phyloP scores from a whole-genome alignment of 30 jellyfish, hydroid and myxozoan species.

The Chrysaora quinquecirrha region DNA sequence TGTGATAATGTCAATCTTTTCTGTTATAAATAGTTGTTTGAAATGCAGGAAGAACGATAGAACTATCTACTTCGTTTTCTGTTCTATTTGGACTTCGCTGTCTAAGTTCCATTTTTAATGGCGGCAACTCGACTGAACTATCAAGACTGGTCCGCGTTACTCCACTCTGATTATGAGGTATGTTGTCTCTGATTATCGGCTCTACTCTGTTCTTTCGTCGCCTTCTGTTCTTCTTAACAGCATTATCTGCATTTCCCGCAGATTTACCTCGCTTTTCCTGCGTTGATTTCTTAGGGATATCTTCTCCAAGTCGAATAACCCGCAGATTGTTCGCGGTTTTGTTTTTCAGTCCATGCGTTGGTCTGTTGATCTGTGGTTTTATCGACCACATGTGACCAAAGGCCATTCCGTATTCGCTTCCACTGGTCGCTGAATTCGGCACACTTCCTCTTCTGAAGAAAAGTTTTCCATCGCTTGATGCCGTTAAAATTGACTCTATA shows the following conservation, averaged over 20 bases:
- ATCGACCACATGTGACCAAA: conserved; percentile 75
- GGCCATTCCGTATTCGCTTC: conserved; percentile 77
- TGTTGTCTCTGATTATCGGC: background rate
- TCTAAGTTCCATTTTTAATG: conserved; percentile 45
- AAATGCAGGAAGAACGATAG: background rate
- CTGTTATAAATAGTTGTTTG: background rate
- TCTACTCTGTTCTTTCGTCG: background rate
- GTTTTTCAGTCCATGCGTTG: conserved; percentile 4
- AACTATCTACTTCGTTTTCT: background rate
- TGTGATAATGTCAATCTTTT: too few species aligned
- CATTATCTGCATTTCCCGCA: background rate
- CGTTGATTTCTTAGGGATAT: conserved; percentile 2
- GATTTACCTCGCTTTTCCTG: background rate
- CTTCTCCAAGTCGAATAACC: conserved; percentile 80
- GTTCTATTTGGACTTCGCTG: conserved; percentile 50
- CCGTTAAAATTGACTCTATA: conserved; percentile 60
- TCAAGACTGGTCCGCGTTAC: background rate
- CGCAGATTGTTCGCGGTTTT: conserved; percentile 43
- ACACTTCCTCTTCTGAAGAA: conserved; percentile 43
- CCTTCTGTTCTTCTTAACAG: background rate
- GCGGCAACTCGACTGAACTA: conserved; percentile 30
- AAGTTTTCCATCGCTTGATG: conserved; percentile 59
- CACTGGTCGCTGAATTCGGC: conserved; percentile 59
- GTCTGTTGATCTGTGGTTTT: conserved; percentile 54
- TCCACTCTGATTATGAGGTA: background rate